These are phyloP conservation scores for Bembecia ichneumoniformis DNA, from an alignment of 2,888 invertebrate genomes.

Conservation along the genomic window DNA sequence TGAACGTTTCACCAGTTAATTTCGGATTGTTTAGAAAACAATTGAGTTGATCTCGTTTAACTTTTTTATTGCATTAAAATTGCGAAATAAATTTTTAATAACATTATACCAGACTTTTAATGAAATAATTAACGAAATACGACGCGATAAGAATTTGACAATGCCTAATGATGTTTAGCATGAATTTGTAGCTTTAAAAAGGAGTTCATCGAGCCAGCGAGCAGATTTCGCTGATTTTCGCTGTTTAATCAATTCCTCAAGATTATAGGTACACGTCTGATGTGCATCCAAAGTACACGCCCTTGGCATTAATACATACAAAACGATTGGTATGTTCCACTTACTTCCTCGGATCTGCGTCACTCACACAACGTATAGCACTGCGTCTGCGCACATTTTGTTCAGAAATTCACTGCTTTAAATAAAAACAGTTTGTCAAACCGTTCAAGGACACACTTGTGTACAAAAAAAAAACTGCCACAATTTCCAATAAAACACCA, in stretches of 20 bases:
- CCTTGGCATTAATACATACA: neutral
- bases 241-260: no score
- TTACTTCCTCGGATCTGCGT: neutral
- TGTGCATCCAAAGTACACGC: neutral
- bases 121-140: no score
- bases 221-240: no score
- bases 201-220: no score
- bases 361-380: neutral
- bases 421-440: neutral
- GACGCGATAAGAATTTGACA: no score
- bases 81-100: neutral
- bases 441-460: slow-evolving; percentile 6
- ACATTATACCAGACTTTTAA: no score
- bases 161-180: no score
- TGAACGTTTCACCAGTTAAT: neutral
- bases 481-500: neutral
- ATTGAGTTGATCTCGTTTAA: neutral
- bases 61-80: neutral
- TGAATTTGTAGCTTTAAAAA: no score
- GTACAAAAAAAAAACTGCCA: slow-evolving; percentile 7
- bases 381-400: neutral
- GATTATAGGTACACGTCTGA: neutral
- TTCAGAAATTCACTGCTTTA: neutral
- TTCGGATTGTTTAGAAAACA: neutral
- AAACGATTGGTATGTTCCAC: neutral